phyloP scores from a whole-genome alignment of 2,888 invertebrate species.

The Podabrus alpinus region DNA sequence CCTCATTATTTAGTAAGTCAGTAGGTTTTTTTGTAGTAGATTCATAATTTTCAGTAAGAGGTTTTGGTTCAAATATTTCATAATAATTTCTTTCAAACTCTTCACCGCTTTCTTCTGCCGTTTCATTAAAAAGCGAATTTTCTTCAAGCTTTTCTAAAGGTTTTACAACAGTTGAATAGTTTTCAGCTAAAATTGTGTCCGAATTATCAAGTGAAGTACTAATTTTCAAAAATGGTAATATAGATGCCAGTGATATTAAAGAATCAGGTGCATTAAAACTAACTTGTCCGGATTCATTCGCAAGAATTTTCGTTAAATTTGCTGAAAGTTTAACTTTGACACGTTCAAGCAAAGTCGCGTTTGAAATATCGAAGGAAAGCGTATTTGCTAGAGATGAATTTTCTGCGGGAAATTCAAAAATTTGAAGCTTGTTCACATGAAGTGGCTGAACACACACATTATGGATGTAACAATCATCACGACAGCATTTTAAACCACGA shows the following conservation, averaged over 20 bases:
- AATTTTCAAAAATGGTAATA: neutral
- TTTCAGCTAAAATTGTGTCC: too few species aligned
- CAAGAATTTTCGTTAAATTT: neutral
- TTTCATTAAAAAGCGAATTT: neutral
- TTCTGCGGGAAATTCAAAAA: neutral
- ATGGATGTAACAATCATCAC: constrained; percentile 17
- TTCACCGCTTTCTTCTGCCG: neutral
- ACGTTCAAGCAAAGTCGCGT: neutral
- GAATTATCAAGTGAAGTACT: neutral
- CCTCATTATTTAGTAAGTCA: neutral
- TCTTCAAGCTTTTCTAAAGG: too few species aligned
- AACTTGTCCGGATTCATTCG: neutral
- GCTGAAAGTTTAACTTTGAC: neutral
- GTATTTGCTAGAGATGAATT: neutral
- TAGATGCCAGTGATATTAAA: neutral
- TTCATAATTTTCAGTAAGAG: neutral
- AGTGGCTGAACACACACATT: constrained; percentile 11
- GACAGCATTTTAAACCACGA: constrained; percentile 15
- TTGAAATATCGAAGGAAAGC: neutral
- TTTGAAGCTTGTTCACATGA: neutral
- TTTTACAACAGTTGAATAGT: too few species aligned
- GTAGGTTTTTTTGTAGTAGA: neutral
- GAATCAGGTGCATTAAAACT: too few species aligned
- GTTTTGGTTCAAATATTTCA: neutral
- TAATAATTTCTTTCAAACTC: too few species aligned